A percentile compares a stretch with the other conserved stretches of the same genome.
Evolutionary conservation across 2,797 vertebrate species (phyloP).

Genomic region (Glyptemys insculpta): DNA sequence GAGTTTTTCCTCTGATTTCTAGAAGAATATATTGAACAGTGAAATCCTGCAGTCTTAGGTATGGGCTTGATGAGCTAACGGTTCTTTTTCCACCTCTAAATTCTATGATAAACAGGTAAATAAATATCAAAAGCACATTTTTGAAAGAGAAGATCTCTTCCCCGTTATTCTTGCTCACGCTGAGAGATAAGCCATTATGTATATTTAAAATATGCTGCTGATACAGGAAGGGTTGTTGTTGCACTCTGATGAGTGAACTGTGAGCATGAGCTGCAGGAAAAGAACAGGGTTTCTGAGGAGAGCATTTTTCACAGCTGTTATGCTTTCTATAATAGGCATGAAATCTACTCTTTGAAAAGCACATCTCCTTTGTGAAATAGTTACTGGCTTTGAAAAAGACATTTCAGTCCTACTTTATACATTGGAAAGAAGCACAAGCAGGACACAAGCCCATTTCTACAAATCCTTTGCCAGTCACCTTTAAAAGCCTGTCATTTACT

Average conservation of each 20-base stretch:
- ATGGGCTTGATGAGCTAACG: not conserved
- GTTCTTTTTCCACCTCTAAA: not conserved
- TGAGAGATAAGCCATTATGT: constrained; percentile 15
- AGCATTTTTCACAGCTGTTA: constrained; percentile 8
- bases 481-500: constrained; percentile 32
- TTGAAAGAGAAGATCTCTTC: not conserved
- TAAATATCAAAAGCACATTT: not conserved
- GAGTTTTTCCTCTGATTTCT: not conserved
- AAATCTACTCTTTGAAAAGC: constrained; percentile 28
- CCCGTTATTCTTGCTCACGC: not conserved
- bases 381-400: constrained; percentile 32
- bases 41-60: not conserved
- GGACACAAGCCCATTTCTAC: constrained; percentile 7
- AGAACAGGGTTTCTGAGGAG: fast-evolving
- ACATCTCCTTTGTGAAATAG: constrained; percentile 23
- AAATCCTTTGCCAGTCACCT: not conserved
- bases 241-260: constrained; percentile 32
- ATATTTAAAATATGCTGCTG: fast-evolving
- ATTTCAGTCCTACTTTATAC: constrained; percentile 15
- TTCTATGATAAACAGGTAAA: not conserved
- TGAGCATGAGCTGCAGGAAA: constrained; percentile 9
- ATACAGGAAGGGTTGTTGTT: not conserved
- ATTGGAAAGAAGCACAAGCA: constrained; percentile 7
- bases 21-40: not conserved
- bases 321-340: not conserved